Percentiles rank a stretch among this genome's conserved stretches.
Evolutionary conservation across 2,113 vertebrate species (phyloP).

Genomic region (Pterocles burchelli): DNA sequence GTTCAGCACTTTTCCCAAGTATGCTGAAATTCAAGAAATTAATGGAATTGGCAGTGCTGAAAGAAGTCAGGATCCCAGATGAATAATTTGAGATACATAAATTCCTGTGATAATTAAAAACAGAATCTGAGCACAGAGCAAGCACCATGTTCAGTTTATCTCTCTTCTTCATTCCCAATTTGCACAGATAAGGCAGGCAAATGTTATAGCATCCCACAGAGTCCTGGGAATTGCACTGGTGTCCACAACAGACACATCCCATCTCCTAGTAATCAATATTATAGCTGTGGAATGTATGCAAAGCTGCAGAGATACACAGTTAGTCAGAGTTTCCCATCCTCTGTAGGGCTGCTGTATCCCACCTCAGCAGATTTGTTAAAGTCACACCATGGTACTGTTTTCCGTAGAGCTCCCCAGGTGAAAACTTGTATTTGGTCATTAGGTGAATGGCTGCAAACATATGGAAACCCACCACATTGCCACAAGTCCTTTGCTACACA

Average conservation of each 20-base stretch:
- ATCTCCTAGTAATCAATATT: background rate
- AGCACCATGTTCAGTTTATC: background rate
- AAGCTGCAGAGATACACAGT: background rate
- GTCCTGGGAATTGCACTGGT: background rate
- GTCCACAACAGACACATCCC: background rate
- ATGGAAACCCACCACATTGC: background rate
- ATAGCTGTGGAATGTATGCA: rapidly evolving
- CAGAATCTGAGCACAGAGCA: background rate
- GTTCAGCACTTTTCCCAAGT: background rate
- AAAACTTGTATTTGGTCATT: background rate
- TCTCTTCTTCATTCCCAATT: background rate
- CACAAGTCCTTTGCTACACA: background rate
- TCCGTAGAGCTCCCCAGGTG: background rate
- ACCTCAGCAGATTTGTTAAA: background rate
- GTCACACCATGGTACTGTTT: background rate
- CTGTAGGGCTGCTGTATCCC: background rate
- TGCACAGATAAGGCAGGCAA: background rate
- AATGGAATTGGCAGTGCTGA: background rate
- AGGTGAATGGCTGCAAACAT: background rate
- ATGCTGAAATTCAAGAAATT: background rate
- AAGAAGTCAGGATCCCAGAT: background rate
- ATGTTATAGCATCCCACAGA: background rate
- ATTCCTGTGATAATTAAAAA: background rate
- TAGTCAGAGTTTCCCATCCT: background rate
- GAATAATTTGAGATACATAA: background rate